Percentiles rank a stretch among this genome's conserved stretches.
phyloP scores from a whole-genome alignment of 1,140 invertebrate species.

The Stenopsyche tienmushanensis region DNA sequence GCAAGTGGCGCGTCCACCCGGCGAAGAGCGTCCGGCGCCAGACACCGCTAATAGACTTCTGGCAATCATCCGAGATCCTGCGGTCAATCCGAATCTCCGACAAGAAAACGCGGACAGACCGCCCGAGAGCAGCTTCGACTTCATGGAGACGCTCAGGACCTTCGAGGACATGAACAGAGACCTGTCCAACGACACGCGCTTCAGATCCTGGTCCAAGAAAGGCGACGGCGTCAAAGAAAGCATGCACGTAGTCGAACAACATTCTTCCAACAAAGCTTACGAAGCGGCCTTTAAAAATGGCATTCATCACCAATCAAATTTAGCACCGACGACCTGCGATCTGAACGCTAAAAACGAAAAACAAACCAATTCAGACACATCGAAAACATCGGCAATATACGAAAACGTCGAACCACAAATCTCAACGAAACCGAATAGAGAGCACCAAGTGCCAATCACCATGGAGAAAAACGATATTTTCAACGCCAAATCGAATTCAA shows the following conservation, averaged over 20 bases:
- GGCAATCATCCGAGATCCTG: constrained; percentile 56
- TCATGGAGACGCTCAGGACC: constrained; percentile 32
- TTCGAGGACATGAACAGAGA: constrained; percentile 41
- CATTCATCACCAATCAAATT: no score
- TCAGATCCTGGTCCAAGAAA: constrained; percentile 39
- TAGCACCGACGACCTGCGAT: no score
- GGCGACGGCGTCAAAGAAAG: constrained; percentile 26
- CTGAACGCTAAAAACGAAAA: no score
- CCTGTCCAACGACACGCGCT: constrained; percentile 43
- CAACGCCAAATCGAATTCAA: no score
- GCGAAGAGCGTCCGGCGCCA: constrained; percentile 31
- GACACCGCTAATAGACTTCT: constrained; percentile 53
- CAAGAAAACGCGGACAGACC: constrained; percentile 39
- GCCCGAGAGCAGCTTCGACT: constrained; percentile 46
- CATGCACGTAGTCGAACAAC: constrained; percentile 26
- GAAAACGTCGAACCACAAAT: no score
- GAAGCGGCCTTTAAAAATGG: constrained; percentile 27
- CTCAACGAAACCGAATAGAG: background rate
- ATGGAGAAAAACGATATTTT: no score
- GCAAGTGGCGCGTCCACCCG: constrained; percentile 39
- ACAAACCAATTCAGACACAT: no score
- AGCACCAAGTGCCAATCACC: no score
- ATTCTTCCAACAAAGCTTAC: constrained; percentile 11
- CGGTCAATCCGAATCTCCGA: constrained; percentile 33
- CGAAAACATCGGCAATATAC: no score